A percentile compares a stretch with the other conserved stretches of the same genome.
Evolutionary conservation across 2,113 vertebrate genomes (phyloP).

Genomic region (Tragelaphus imberbis): DNA sequence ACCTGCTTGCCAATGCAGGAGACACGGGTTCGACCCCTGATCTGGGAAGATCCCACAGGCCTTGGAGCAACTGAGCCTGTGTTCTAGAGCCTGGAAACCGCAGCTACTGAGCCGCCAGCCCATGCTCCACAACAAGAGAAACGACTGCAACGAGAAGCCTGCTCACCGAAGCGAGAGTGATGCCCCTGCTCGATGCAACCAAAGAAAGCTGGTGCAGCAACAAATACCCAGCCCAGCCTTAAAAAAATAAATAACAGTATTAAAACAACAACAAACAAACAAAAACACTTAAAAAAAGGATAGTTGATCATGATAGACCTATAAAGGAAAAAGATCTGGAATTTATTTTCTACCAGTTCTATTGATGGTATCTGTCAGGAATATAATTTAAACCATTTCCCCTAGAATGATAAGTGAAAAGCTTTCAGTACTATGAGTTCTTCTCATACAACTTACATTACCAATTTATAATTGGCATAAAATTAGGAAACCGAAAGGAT

Average conservation of each 20-base stretch:
- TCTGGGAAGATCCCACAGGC: neutral
- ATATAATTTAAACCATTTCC: neutral
- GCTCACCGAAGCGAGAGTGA: rapidly evolving
- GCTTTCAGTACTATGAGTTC: neutral
- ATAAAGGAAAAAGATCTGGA: neutral
- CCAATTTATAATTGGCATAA: neutral
- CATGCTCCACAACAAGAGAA: neutral
- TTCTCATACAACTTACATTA: neutral
- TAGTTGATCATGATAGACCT: neutral
- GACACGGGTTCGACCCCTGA: neutral
- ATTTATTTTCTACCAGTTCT: neutral
- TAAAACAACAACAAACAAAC: neutral
- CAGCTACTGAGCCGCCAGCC: neutral
- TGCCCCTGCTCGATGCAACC: rapidly evolving
- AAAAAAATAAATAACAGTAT: neutral
- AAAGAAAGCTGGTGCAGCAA: neutral
- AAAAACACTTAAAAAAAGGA: neutral
- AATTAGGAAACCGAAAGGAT: neutral
- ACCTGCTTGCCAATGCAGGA: neutral
- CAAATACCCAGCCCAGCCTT: neutral
- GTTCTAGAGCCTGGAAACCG: neutral
- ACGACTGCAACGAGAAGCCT: rapidly evolving
- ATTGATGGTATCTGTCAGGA: neutral
- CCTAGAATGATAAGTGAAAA: neutral
- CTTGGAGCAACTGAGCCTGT: neutral